A percentile compares a stretch with the other conserved stretches of the same genome.
These are phyloP conservation scores for Erpobdella octoculata DNA, from an alignment of 2,888 invertebrate species.

Conservation along the genomic window DNA sequence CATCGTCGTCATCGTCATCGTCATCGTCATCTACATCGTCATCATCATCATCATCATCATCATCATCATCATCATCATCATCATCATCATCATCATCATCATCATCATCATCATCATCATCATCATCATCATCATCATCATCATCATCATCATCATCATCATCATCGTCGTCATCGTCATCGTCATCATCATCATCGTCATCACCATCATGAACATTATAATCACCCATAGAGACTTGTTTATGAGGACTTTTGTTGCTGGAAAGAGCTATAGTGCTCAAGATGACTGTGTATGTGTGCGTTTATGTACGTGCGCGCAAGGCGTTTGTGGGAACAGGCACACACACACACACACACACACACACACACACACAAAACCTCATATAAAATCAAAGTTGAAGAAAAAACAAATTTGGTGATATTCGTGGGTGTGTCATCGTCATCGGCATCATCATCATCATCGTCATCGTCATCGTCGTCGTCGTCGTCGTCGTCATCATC, in stretches of 20 bases:
- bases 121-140: background rate
- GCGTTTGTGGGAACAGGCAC: too few species aligned
- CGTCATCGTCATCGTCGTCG: constrained; percentile 10
- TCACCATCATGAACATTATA: constrained; percentile 4
- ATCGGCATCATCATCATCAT: constrained; percentile 4
- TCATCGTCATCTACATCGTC: background rate
- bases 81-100: constrained; percentile 23
- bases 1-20: background rate
- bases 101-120: constrained; percentile 23
- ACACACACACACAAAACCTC: too few species aligned
- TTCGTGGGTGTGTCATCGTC: background rate
- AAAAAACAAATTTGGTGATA: background rate
- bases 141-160: constrained; percentile 27
- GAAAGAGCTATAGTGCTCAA: too few species aligned
- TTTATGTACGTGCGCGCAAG: too few species aligned
- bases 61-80: constrained; percentile 23
- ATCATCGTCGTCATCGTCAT: background rate
- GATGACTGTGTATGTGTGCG: too few species aligned
- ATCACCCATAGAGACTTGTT: too few species aligned
- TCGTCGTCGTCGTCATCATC: background rate
- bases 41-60: background rate
- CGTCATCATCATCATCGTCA: background rate
- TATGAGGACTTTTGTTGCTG: too few species aligned
- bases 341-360: too few species aligned
- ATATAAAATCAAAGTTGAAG: background rate